Conservation (phyloP, 2,888 invertebrate genomes). For the Thelaira solivaga region DNA sequence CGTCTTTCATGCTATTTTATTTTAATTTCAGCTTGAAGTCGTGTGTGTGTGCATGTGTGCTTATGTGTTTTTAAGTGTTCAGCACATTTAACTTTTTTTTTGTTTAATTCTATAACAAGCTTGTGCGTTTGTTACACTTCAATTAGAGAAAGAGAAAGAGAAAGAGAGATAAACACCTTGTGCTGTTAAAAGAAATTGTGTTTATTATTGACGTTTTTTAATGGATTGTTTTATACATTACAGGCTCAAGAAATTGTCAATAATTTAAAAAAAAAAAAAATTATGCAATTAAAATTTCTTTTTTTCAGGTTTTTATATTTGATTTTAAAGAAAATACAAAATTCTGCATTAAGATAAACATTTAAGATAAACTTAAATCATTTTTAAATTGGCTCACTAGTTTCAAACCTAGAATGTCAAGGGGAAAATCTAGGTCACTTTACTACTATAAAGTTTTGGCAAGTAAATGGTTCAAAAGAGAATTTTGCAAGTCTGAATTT, state of each 20-base stretch:
- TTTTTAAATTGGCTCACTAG: too few species aligned
- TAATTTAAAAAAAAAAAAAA: too few species aligned
- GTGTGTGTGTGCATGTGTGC: background rate
- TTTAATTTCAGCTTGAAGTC: slow-evolving; percentile 7
- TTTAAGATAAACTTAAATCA: too few species aligned
- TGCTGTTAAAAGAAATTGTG: background rate
- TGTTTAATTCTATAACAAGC: slow-evolving; percentile 14
- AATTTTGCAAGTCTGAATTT: too few species aligned
- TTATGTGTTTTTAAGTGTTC: slow-evolving; percentile 6
- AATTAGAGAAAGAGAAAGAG: slow-evolving; percentile 35
- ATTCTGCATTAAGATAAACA: too few species aligned
- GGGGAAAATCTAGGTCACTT: too few species aligned
- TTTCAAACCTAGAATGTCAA: too few species aligned
- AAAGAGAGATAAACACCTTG: background rate
- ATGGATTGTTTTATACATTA: background rate
- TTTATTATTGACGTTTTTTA: background rate
- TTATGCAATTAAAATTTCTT: too few species aligned
- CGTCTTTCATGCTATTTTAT: slow-evolving; percentile 5
- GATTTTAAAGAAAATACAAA: too few species aligned
- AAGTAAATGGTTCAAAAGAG: too few species aligned
- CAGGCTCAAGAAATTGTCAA: background rate
- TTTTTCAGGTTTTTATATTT: too few species aligned
- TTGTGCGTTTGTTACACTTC: slow-evolving; percentile 9
- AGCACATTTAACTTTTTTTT: slow-evolving; percentile 10
- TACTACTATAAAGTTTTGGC: too few species aligned